Base-by-base conservation (phyloP, 2,888 invertebrate species). In the Xanthia icteritia region DNA sequence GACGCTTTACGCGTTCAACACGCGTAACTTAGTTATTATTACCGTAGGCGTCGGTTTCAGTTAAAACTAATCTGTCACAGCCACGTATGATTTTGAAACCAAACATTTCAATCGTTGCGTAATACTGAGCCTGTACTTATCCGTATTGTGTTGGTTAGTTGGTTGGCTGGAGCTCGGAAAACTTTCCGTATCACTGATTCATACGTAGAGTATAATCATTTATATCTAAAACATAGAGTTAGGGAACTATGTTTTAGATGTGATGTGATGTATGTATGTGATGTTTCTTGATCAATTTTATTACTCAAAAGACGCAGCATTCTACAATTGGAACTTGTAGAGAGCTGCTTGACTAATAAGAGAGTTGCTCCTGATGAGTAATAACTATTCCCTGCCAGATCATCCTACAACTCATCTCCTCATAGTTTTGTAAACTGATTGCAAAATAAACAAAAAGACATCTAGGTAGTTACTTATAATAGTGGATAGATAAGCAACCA, bases 91-190 rank as follows among this genome's bases (percentile, higher is more conserved):
- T 72, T 80, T 73, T 61, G 71, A 60, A 73, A 54, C 36, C 67
- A 71, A 84, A 84, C 61, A 74, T 68, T 76, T 73, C 31, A 73
- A 65, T 65, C 13, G 20, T 84, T 84, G 56, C 81, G 61, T 77
- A 84, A 77, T 45, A 76, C 27, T 48, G 23, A 45, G 11, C 51
- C 48, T 64, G 11, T 15, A 51, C 42, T 66, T 23, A 68, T 67
- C 17, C 61, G n/a, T 61, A 67, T 65, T 45, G 69, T 77, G 39
- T 69, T 65, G 15, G 17, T 39, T 39, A 60, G 13, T 42, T 42
- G n/a, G 27, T 31, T 27, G 23, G 73, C 51, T 73, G 13, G 6
- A n/a, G 39, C 58, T 54, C 58, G 42, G 51, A 54, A 70, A 72
- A 83, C 23, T 71, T 72, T 71, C 67, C 70, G 39, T 45, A 4